A percentile compares a stretch with the other conserved stretches of the same genome.
phyloP scores from a whole-genome alignment of 2,113 vertebrate species.

The Oreocharis arfaki region DNA sequence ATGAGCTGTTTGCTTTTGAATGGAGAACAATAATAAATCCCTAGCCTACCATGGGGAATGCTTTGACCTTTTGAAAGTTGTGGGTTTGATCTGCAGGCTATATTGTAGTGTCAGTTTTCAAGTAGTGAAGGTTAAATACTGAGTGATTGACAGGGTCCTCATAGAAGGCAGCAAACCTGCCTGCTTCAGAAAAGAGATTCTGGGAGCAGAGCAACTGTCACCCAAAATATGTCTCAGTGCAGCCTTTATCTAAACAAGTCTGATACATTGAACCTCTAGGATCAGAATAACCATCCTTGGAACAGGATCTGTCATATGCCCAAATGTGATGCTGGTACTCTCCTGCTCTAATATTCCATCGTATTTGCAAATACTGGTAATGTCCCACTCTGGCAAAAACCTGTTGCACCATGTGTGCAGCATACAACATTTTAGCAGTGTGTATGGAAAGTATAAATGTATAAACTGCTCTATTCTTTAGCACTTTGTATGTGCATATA shows the following conservation, averaged over 20 bases:
- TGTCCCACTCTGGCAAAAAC: neutral
- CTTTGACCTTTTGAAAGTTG: slow-evolving; percentile 11
- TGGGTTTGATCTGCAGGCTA: slow-evolving; percentile 6
- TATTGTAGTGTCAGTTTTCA: neutral
- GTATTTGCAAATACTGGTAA: neutral
- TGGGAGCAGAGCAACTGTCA: neutral
- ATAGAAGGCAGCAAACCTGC: neutral
- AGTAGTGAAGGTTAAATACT: neutral
- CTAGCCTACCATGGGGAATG: neutral
- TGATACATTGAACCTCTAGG: neutral
- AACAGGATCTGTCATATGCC: neutral
- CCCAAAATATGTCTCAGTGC: neutral
- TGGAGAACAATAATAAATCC: neutral
- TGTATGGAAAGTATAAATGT: neutral
- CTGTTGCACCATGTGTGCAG: neutral
- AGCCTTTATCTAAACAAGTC: neutral
- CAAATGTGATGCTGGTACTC: neutral
- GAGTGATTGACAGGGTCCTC: neutral
- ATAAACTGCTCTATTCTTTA: neutral
- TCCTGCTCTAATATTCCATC: neutral
- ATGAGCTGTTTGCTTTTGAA: slow-evolving; percentile 14
- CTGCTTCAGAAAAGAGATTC: neutral
- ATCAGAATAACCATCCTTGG: neutral
- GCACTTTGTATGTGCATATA: neutral
- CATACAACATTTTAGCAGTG: neutral